These are phyloP conservation scores for Caenorhabditis sp. DNA, from an alignment of 2,888 invertebrate genomes.

Conservation along the genomic window DNA sequence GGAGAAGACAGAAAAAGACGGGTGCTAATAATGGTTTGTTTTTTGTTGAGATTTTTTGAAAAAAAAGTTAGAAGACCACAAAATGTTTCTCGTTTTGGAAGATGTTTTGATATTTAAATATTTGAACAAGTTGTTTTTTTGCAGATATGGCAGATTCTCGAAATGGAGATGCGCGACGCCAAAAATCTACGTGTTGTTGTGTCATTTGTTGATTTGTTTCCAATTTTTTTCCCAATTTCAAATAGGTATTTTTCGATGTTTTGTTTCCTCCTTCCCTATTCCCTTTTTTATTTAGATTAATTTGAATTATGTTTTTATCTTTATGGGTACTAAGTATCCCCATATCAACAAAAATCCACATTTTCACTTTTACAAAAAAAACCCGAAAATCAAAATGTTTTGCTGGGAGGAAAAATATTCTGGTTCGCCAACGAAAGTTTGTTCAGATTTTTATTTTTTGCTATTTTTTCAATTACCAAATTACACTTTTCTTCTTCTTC, in stretches of 20 bases:
- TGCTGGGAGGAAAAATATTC: neutral
- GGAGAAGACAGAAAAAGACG: slow-evolving; percentile 43
- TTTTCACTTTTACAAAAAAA: neutral
- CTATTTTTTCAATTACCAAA: neutral
- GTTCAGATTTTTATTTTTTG: neutral
- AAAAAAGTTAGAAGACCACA: no score
- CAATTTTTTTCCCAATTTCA: neutral
- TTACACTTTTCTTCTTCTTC: neutral
- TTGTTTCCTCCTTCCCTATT: neutral
- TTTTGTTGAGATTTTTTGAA: slow-evolving; percentile 1
- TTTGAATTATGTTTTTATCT: neutral
- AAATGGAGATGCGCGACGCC: slow-evolving; percentile 31
- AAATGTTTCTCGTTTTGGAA: no score
- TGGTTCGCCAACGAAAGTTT: neutral
- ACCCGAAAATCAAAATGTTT: neutral
- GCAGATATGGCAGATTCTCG: slow-evolving; percentile 47
- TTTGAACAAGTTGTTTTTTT: slow-evolving; percentile 9
- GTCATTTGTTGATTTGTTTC: slow-evolving; percentile 46
- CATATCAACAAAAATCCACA: neutral
- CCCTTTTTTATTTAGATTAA: neutral
- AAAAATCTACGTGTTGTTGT: slow-evolving; percentile 55
- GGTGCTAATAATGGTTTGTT: slow-evolving; percentile 1
- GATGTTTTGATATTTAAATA: neutral
- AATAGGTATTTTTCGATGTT: neutral
- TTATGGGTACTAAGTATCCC: neutral